Evolutionary conservation across 2,113 vertebrate species (phyloP).

Genomic region (Trochalopteron elliotii): DNA sequence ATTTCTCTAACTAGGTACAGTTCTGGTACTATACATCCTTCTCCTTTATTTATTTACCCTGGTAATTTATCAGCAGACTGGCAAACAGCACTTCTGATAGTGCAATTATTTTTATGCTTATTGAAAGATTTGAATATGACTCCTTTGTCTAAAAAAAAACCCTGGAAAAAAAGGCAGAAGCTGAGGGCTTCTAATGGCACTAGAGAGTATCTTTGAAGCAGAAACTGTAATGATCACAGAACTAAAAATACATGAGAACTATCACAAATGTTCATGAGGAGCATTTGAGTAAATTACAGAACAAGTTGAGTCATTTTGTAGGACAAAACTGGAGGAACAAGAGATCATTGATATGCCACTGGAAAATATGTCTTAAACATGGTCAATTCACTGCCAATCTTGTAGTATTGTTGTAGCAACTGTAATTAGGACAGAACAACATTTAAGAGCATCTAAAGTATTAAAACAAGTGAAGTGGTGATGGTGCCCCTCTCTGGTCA

Average conservation of each 20-base stretch:
- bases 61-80: neutral
- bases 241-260: constrained; percentile 46
- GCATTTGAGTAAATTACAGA: constrained; percentile 35
- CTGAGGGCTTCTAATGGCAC: neutral
- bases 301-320: constrained; percentile 35
- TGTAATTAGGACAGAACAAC: constrained; percentile 8
- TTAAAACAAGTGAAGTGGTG: neutral
- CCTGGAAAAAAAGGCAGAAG: neutral
- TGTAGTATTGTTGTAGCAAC: constrained; percentile 8
- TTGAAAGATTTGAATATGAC: neutral
- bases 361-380: constrained; percentile 27
- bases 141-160: neutral
- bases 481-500: constrained; percentile 7
- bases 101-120: neutral
- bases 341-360: constrained; percentile 23
- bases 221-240: neutral
- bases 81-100: neutral
- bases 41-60: neutral
- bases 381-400: neutral
- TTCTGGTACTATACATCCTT: neutral
- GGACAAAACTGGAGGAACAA: constrained; percentile 16
- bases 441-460: neutral
- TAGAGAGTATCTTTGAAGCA: neutral
- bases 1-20: neutral
- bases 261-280: constrained; percentile 21